phyloP scores from a whole-genome alignment of 2,113 vertebrate species.

The Ophthalmolycus amberensis region DNA sequence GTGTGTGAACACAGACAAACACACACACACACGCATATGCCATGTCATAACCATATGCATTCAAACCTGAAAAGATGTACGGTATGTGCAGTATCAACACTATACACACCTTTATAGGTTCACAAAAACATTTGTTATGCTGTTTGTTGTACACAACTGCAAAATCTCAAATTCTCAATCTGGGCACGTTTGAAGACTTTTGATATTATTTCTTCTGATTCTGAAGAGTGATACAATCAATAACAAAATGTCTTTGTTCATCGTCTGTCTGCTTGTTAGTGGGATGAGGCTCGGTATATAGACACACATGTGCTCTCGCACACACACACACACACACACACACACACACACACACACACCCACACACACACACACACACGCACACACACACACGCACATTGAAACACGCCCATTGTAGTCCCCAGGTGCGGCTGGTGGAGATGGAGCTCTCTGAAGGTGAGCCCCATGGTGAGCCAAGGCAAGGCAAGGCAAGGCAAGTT shows the following conservation, averaged over 20 bases:
- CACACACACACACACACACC: constrained; percentile 10
- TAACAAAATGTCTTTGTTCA: constrained; percentile 66
- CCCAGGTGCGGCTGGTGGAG: constrained; percentile 68
- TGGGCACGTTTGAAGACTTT: not conserved
- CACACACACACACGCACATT: constrained; percentile 12
- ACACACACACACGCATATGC: not conserved
- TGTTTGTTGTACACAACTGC: not conserved
- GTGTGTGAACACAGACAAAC: not conserved
- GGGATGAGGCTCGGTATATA: constrained; percentile 3
- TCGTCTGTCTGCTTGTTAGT: constrained; percentile 42
- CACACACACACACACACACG: constrained; percentile 5
- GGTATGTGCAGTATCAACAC: not conserved
- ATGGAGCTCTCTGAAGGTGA: constrained; percentile 75
- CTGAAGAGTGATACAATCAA: constrained; percentile 45
- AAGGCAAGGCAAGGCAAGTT: too few relatives aligned
- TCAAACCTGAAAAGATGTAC: not conserved
- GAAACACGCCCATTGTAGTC: constrained; percentile 55
- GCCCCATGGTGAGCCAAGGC: constrained; percentile 67
- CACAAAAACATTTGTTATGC: not conserved
- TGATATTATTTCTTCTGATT: constrained; percentile 37
- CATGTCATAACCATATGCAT: not conserved
- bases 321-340: constrained; percentile 10
- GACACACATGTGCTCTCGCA: not conserved
- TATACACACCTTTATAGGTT: not conserved
- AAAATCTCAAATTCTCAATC: constrained; percentile 4